phyloP scores from a whole-genome alignment of 2,888 invertebrate genomes.

The Rhingia campestris region DNA sequence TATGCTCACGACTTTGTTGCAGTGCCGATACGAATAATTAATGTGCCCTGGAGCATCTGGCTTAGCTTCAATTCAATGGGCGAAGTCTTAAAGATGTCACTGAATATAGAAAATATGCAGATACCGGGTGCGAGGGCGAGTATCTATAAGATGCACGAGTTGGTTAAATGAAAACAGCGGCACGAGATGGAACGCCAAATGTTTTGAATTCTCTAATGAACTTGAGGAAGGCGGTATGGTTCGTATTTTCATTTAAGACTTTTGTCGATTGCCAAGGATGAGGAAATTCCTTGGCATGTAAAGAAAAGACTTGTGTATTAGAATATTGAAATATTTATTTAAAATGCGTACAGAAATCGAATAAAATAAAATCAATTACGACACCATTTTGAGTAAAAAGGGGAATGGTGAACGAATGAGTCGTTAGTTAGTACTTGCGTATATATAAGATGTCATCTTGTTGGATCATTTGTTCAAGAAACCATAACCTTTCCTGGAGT shows the following conservation, averaged over 20 bases:
- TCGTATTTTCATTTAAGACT: neutral
- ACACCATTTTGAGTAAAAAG: too few species aligned
- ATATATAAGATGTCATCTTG: too few species aligned
- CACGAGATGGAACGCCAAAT: neutral
- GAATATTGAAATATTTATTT: neutral
- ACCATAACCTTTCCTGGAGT: too few species aligned
- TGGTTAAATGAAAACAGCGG: neutral
- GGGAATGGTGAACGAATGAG: too few species aligned
- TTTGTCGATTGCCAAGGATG: neutral
- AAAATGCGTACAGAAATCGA: neutral
- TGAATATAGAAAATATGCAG: neutral
- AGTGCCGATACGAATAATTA: slow-evolving; percentile 8
- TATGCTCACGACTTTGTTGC: slow-evolving; percentile 5
- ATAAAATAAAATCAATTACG: too few species aligned
- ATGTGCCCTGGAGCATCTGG: slow-evolving; percentile 1
- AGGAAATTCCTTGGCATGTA: neutral
- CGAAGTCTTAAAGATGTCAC: neutral
- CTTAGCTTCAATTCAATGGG: neutral
- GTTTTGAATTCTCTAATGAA: neutral
- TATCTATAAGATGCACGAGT: slow-evolving; percentile 1
- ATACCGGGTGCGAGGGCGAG: neutral
- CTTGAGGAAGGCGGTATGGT: neutral
- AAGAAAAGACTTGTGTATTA: neutral
- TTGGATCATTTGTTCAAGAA: too few species aligned
- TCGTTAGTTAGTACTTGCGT: too few species aligned